Base-by-base conservation (phyloP, 2,888 invertebrate species). In the Andrena haemorrhoa region DNA sequence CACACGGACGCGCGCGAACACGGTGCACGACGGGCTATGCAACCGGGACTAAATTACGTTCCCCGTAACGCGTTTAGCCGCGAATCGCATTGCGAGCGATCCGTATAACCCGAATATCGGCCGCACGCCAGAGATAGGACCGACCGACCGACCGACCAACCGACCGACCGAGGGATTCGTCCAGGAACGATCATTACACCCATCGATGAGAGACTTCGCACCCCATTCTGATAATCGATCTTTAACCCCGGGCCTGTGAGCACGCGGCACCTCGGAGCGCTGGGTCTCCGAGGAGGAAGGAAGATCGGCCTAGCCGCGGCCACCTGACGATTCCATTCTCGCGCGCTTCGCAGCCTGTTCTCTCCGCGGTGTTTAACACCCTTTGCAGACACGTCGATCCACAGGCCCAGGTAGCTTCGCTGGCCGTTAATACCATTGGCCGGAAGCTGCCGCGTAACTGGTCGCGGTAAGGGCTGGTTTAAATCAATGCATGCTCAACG, bases 71-170 rank as follows among this genome's bases (percentile, higher is more conserved):
- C 92, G 91, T 93, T 93, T 93, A 93, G 92, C 91, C 90, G 90
- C 91, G 92, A 92, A 93, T 93, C 92, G 89, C 91, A 92, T 92
- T 92, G 90, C 91, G 90, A 90, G 90, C 92, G 91, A 92, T 92
- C 91, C 91, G 91, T 92, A 91, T 92, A 93, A 93, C 91, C 91
- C 91, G 90, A 92, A 92, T 92, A 92, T 88, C 88, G 88, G 88
- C 86, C 86, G 88, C 89, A 89, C 85, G 87, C 89, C 88, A 84
- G 83, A 86, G 82, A 84, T 74, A 89, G 82, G 86, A 79, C 81
- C 84, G 82, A 83, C 84, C 85, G 82, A 82, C 82, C 65, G 71
- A 75, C 74, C 81, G 72, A 79, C 83, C 75, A 75, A 73, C 78
- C 83, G 64, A 82, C 76, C 80, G 79, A 74, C 74, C 71, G 66